A percentile compares a stretch with the other conserved stretches of the same genome.
Evolutionary conservation across 2,888 invertebrate genomes (phyloP).

Genomic region (Nemurella pictetii): DNA sequence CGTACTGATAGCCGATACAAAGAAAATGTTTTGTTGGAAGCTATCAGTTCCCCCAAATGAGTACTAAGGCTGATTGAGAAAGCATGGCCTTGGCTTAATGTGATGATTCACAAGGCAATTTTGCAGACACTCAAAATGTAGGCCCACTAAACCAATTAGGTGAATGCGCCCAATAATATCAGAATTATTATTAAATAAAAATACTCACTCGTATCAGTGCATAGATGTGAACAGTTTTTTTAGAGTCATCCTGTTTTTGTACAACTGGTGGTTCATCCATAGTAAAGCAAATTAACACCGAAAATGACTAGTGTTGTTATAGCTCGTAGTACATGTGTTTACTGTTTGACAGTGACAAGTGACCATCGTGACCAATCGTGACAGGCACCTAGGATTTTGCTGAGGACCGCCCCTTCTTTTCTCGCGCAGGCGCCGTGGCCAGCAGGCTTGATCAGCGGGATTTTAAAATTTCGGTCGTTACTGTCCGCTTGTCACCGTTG

Average conservation of each 20-base stretch:
- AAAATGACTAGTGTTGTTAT: not conserved
- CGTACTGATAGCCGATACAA: not conserved
- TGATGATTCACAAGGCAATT: not conserved
- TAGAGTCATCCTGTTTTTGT: conserved; percentile 55
- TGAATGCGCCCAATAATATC: too few relatives aligned
- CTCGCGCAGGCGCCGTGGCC: too few relatives aligned
- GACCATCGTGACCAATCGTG: not conserved
- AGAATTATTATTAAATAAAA: not conserved
- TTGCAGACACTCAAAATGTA: not conserved
- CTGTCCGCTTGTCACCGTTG: too few relatives aligned
- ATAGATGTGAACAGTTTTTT: conserved; percentile 78
- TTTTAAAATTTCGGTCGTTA: too few relatives aligned
- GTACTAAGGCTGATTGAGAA: not conserved
- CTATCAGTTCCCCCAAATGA: not conserved
- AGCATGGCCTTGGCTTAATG: not conserved
- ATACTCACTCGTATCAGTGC: conserved; percentile 75
- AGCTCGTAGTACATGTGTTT: not conserved
- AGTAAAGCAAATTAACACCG: not conserved
- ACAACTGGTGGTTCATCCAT: conserved; percentile 36
- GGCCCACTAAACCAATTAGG: too few relatives aligned
- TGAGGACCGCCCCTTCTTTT: not conserved
- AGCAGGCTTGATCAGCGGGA: too few relatives aligned
- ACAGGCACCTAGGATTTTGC: too few relatives aligned
- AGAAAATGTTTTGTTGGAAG: not conserved
- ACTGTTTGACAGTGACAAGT: conserved; percentile 14